Percentiles rank a stretch among this genome's conserved stretches.
Evolutionary conservation across 2,888 invertebrate genomes (phyloP).

Genomic region (Hypercompe scribonia): DNA sequence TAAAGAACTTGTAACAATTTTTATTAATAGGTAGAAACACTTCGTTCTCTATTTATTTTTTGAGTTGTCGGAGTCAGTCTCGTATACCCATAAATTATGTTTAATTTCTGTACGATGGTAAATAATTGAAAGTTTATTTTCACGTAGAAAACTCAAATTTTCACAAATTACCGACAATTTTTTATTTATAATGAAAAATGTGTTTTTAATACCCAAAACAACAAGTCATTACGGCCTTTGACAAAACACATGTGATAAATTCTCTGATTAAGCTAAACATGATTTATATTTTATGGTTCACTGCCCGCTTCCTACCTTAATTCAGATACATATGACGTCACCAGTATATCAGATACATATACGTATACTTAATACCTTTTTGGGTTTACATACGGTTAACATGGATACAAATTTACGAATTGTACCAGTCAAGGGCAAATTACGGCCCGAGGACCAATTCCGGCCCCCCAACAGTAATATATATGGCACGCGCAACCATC

Average conservation of each 20-base stretch:
- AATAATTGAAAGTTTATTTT: neutral
- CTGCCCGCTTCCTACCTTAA: neutral
- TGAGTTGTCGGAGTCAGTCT: neutral
- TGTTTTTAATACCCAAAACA: conserved; percentile 13
- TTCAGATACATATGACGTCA: conserved; percentile 2
- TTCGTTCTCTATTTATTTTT: neutral
- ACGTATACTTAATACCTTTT: neutral
- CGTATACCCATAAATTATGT: neutral
- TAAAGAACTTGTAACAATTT: too few relatives aligned
- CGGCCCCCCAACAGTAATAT: too few relatives aligned
- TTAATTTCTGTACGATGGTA: neutral
- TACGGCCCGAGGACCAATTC: too few relatives aligned
- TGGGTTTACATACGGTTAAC: neutral
- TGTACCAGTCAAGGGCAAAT: too few relatives aligned
- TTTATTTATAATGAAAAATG: conserved; percentile 14
- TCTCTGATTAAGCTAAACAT: conserved; percentile 20
- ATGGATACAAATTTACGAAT: neutral
- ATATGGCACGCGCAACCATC: too few relatives aligned
- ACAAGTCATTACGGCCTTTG: conserved; percentile 2
- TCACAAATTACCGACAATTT: neutral
- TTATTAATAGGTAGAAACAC: neutral
- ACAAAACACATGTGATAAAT: conserved; percentile 12
- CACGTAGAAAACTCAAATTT: neutral
- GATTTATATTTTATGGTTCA: conserved; percentile 9
- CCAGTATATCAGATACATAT: too few relatives aligned